Evolutionary conservation across 2,888 invertebrate genomes (phyloP), one percentile per base, ranked within the genome.

Genomic region (Lutraria lutraria): DNA sequence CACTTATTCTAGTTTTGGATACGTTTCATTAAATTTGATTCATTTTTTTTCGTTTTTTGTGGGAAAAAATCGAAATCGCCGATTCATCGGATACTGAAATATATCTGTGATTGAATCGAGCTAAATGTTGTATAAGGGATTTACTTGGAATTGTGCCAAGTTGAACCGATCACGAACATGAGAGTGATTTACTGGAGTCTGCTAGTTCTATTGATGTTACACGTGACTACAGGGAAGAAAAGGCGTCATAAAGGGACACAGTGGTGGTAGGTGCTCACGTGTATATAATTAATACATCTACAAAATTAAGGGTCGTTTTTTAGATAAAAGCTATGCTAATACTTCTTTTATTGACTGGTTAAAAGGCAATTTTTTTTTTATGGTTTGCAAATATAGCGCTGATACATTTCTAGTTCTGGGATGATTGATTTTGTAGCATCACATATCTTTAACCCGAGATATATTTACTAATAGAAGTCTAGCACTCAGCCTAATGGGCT

Each of bases 201-300:
- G 19, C 54, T 92, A 34, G 85, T 92, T 56, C 29, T 91, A 0
- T 52, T 90, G 34, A 81, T 90, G 76, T 54, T 92, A 53, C 89
- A 92, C 63, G 88, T 90, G 52, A 87, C 89, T 80, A 82, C 89
- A 43, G 92, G 90, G 25, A 93, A 93, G 88, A 93, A 93, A 80
- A 86, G 93, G 43, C 88, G 93, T 60, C 91, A 93, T 56, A 94
- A 94, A 85, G 95, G 94, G 68, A 93, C 94, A 4, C 92, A 92
- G 86, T 95, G 95, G 95, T 95, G 95, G 95, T 95, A 91, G 90
- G 95, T 84, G 34, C 0, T 63, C 63, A 94, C 21, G 12, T 29
- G 25, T 21, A 53, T 76, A 80, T 80, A 80, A 1, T 31, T 29
- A 80, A n/a, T 80, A 80, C 15, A 52, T 53, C 25, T 81, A n/a